Evolutionary conservation across 2,113 vertebrate species (phyloP).

Genomic region (Elephas maximus): DNA sequence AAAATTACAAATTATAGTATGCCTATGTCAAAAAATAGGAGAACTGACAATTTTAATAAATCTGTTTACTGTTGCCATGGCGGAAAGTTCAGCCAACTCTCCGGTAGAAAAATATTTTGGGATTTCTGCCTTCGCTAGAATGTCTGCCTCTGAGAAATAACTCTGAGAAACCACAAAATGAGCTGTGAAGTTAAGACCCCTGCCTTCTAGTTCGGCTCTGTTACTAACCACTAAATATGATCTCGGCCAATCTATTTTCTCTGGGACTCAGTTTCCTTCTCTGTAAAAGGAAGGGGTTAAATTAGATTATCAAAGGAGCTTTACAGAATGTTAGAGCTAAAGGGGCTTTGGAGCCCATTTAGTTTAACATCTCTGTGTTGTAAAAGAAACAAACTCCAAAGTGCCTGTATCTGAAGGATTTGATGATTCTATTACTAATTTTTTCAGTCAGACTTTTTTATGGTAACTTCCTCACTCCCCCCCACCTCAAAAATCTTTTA

Average conservation of each 20-base stretch:
- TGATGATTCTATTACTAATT: background rate
- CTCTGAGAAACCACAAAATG: background rate
- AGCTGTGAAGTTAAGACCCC: background rate
- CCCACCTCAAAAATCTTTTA: background rate
- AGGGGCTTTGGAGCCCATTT: background rate
- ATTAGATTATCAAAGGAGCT: background rate
- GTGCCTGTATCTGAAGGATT: background rate
- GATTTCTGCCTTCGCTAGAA: background rate
- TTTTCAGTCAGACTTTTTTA: background rate
- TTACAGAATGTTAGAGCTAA: background rate
- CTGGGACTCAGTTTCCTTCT: background rate
- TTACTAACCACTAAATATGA: background rate
- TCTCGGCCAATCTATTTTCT: background rate
- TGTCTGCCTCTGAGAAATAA: background rate
- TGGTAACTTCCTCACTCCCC: background rate
- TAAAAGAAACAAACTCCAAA: background rate
- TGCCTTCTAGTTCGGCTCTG: background rate
- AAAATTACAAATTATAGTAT: background rate
- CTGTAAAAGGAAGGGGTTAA: background rate
- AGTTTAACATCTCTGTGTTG: background rate
- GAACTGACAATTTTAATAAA: background rate
- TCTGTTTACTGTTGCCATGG: background rate
- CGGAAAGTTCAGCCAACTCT: background rate
- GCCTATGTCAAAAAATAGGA: background rate
- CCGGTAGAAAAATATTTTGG: background rate